A percentile compares a stretch with the other conserved stretches of the same genome.
phyloP scores from a whole-genome alignment of 2,797 vertebrate genomes.

The Typhlichthys eigenmanni region DNA sequence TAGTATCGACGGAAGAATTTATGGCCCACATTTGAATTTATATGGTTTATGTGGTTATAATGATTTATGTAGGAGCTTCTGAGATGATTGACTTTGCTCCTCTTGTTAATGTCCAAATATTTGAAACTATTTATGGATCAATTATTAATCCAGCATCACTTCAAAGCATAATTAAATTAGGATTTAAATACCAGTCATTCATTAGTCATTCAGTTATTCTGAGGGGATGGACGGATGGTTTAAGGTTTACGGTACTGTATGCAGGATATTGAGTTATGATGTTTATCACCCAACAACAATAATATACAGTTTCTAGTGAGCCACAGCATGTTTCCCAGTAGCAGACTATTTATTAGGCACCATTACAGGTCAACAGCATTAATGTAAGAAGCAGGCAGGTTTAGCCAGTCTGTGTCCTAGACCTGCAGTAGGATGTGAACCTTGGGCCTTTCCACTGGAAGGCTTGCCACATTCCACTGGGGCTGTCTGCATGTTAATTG shows the following conservation, averaged over 20 bases:
- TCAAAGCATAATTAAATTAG: neutral
- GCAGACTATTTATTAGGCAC: constrained; percentile 55
- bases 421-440: no score
- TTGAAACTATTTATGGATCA: constrained; percentile 23
- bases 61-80: constrained; percentile 2
- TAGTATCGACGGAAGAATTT: constrained; percentile 22
- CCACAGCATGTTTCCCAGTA: constrained; percentile 18
- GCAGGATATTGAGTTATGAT: neutral
- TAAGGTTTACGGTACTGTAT: constrained; percentile 1
- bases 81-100: constrained; percentile 1
- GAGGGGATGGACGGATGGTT: constrained; percentile 16
- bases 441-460: no score
- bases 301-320: constrained; percentile 12
- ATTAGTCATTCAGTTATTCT: constrained; percentile 18
- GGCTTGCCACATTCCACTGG: no score
- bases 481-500: constrained; percentile 54
- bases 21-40: no score
- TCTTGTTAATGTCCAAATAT: constrained; percentile 11
- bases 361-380: no score
- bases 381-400: no score
- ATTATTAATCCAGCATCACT: constrained; percentile 44
- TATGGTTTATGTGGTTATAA: no score
- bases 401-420: no score
- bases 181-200: no score
- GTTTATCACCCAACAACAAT: constrained; percentile 15